A percentile compares a stretch with the other conserved stretches of the same genome.
Conservation (phyloP, 1,140 invertebrate genomes). For the Plectrocnemia conspersa region DNA sequence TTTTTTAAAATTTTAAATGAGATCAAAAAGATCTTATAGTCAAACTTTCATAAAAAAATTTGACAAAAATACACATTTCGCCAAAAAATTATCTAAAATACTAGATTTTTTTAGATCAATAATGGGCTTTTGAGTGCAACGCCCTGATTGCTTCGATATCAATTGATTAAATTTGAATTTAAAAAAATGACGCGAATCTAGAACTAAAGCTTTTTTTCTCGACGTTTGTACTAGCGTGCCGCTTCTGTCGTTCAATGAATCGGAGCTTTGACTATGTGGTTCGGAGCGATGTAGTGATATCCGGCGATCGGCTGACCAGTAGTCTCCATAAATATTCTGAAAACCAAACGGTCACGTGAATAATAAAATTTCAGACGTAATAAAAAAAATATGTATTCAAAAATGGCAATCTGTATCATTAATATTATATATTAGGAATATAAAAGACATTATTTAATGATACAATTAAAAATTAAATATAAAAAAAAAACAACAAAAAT, state of each 20-base stretch:
- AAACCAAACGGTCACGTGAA: constrained; percentile 28
- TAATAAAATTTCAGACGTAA: background rate
- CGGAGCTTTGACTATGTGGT: constrained; percentile 86
- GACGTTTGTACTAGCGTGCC: constrained; percentile 40
- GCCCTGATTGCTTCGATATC: constrained; percentile 33
- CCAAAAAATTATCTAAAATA: constrained; percentile 57
- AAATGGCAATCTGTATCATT: background rate
- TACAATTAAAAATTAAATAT: background rate
- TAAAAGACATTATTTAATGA: background rate
- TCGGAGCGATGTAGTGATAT: constrained; percentile 86
- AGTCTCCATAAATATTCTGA: constrained; percentile 90
- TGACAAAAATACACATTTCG: constrained; percentile 17
- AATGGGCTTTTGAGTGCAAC: too few relatives aligned
- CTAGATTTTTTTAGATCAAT: too few relatives aligned
- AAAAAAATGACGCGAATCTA: constrained; percentile 9
- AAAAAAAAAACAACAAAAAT: background rate
- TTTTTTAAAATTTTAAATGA: constrained; percentile 22
- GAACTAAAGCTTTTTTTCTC: constrained; percentile 38
- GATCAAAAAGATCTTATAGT: constrained; percentile 26
- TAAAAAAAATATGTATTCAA: background rate
- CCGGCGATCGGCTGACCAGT: constrained; percentile 81
- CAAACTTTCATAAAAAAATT: constrained; percentile 18
- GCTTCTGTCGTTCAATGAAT: constrained; percentile 68
- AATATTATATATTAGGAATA: constrained; percentile 1
- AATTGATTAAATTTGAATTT: constrained; percentile 24